Evolutionary conservation across 2,888 invertebrate genomes (phyloP).

Genomic region (Drosophila affinis): DNA sequence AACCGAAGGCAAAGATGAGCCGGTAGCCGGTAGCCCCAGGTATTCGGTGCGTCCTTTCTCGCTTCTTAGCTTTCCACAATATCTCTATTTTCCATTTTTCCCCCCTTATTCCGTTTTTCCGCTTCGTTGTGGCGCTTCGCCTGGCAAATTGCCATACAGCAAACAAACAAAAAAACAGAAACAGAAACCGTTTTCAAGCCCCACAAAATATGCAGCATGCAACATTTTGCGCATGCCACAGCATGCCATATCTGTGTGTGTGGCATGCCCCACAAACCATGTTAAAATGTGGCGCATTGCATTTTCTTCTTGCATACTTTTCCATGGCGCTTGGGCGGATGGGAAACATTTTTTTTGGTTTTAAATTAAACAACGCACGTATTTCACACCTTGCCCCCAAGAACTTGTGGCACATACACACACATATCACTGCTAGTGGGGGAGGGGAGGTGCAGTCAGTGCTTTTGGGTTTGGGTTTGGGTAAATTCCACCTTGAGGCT

Average conservation of each 20-base stretch:
- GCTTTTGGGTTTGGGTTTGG: constrained; percentile 8
- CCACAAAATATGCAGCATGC: constrained; percentile 75
- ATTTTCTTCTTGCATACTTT: constrained; percentile 52
- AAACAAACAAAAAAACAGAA: constrained; percentile 6
- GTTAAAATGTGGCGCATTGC: constrained; percentile 52
- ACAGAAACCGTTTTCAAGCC: constrained; percentile 67
- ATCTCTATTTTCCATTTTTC: constrained; percentile 15
- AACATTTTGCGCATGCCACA: constrained; percentile 61
- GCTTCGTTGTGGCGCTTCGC: constrained; percentile 48
- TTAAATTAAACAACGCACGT: constrained; percentile 56
- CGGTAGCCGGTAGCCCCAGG: constrained; percentile 27
- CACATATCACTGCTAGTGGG: neutral
- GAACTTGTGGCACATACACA: neutral
- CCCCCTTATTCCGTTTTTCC: constrained; percentile 27
- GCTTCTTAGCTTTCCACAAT: constrained; percentile 34
- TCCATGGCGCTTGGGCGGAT: constrained; percentile 13
- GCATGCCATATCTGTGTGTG: constrained; percentile 2
- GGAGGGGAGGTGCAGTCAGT: neutral
- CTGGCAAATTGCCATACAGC: constrained; percentile 76
- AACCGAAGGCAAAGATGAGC: constrained; percentile 13
- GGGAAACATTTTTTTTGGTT: constrained; percentile 31
- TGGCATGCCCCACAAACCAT: constrained; percentile 33
- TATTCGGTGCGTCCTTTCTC: constrained; percentile 29
- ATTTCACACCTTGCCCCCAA: constrained; percentile 54
- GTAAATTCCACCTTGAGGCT: constrained; percentile 29